Conservation (phyloP, 2,888 invertebrate genomes). For the Parnassius orleans region DNA sequence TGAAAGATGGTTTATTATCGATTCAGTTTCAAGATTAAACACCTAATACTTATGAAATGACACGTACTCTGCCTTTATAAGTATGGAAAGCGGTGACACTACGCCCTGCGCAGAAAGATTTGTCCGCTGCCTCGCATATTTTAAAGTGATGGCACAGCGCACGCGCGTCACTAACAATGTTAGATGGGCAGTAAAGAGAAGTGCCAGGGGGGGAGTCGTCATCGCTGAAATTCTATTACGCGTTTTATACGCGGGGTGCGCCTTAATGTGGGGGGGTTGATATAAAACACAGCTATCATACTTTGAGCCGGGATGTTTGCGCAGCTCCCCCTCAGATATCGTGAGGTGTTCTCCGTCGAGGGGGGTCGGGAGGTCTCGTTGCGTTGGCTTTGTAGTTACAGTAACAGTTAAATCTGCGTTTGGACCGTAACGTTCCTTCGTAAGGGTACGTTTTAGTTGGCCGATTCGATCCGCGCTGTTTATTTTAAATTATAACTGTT, state of each 20-base stretch:
- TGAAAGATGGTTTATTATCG: too few species aligned
- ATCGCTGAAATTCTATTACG: constrained; percentile 77
- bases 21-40: too few species aligned
- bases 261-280: constrained; percentile 59
- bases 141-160: constrained; percentile 53
- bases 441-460: constrained; percentile 51
- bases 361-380: constrained; percentile 31
- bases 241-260: constrained; percentile 73
- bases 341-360: constrained; percentile 31
- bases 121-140: constrained; percentile 39
- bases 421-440: constrained; percentile 36
- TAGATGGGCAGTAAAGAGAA: constrained; percentile 59
- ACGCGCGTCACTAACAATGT: constrained; percentile 71
- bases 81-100: background rate
- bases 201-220: constrained; percentile 49
- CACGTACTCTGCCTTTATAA: background rate
- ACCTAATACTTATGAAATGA: constrained; percentile 1
- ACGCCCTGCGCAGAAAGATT: constrained; percentile 35
- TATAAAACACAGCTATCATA: constrained; percentile 69
- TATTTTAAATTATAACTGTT: constrained; percentile 71
- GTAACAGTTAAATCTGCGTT: constrained; percentile 68
- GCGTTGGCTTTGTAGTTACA: constrained; percentile 48
- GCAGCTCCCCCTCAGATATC: constrained; percentile 40
- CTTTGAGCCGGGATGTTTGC: constrained; percentile 55
- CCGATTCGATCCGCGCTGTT: constrained; percentile 75